Evolutionary conservation across 2,113 vertebrate species (phyloP).

Genomic region (Eclectus roratus): DNA sequence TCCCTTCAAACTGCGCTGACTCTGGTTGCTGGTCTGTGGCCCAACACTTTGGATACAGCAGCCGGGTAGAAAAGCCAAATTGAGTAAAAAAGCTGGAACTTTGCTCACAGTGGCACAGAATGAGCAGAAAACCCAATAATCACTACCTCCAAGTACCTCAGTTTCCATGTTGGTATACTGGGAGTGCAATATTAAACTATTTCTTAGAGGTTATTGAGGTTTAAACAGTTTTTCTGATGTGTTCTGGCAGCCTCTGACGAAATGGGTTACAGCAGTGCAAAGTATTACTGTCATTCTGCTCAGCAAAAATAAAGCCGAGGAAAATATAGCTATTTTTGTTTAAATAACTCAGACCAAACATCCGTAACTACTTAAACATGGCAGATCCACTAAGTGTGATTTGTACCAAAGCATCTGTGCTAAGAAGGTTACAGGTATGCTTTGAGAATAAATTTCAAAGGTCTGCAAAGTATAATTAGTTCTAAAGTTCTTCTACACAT

Average conservation of each 20-base stretch:
- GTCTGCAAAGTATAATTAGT: conserved; percentile 52
- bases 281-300: neutral
- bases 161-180: neutral
- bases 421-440: conserved; percentile 40
- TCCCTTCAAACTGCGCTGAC: neutral
- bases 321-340: conserved; percentile 12
- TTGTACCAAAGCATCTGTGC: conserved; percentile 50
- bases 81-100: neutral
- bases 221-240: neutral
- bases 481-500: conserved; percentile 38
- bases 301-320: neutral
- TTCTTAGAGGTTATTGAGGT: neutral
- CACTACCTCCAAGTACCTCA: neutral
- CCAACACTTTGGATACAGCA: neutral
- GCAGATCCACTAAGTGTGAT: conserved; percentile 44
- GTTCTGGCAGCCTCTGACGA: neutral
- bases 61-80: neutral
- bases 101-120: neutral
- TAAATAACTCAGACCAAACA: conserved; percentile 54
- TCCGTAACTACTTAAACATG: conserved; percentile 1
- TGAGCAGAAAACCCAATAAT: neutral
- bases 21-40: neutral
- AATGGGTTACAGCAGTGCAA: neutral
- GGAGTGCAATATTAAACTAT: neutral
- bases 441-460: conserved; percentile 67